These are phyloP conservation scores for Pseudolaguvia tuberculata DNA, from an alignment of 2,113 vertebrate species.

Conservation along the genomic window DNA sequence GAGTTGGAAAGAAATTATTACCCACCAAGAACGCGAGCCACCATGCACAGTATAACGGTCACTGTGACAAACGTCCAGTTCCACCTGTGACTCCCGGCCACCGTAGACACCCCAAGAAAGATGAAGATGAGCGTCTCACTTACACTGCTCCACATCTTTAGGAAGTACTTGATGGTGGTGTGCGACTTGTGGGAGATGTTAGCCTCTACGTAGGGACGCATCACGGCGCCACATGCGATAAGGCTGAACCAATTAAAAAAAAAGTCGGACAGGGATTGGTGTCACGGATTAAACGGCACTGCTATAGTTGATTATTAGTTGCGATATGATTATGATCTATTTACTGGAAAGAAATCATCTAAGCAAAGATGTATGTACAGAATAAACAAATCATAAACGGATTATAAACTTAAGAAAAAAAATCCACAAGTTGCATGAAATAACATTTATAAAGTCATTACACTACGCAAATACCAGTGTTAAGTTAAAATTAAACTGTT, in stretches of 20 bases:
- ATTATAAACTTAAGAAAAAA: too few species aligned
- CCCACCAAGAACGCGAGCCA: constrained; percentile 87
- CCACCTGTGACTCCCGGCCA: constrained; percentile 87
- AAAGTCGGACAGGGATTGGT: background rate
- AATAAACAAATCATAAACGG: background rate
- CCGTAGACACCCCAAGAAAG: constrained; percentile 91
- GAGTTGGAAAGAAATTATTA: background rate
- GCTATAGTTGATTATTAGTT: background rate
- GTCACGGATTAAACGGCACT: background rate
- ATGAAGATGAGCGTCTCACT: constrained; percentile 98
- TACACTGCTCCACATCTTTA: constrained; percentile 99
- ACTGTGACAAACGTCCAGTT: constrained; percentile 92
- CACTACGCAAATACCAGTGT: too few species aligned
- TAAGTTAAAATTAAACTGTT: too few species aligned
- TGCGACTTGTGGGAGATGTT: constrained; percentile 99
- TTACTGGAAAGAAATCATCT: background rate
- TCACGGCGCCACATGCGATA: constrained; percentile 87
- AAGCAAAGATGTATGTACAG: background rate
- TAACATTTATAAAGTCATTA: too few species aligned
- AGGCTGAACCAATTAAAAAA: constrained; percentile 69
- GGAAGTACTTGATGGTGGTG: constrained; percentile 97
- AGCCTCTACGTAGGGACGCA: constrained; percentile 94
- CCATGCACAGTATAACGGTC: constrained; percentile 87
- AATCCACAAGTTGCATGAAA: too few species aligned
- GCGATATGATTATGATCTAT: background rate